Base-by-base conservation (phyloP, 2,797 vertebrate genomes). In the Pseudopleuronectes americanus region DNA sequence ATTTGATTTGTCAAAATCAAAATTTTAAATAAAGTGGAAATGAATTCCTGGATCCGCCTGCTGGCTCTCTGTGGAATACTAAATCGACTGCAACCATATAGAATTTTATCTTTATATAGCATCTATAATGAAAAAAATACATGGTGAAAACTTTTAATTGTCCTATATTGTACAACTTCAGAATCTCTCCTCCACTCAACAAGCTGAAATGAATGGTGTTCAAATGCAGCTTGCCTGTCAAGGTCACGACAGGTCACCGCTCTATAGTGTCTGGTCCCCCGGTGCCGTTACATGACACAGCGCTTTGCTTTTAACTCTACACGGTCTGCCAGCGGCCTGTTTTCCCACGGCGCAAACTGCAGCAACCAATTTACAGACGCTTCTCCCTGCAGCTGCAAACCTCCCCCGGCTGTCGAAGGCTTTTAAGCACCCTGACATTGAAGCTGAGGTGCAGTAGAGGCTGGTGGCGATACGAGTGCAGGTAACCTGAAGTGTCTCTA, bases 391-490 rank as follows among this genome's bases (percentile, higher is more conserved):
- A 68, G 4, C 53, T 64, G 9, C 76, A 48, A 86, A 64, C 73
- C 54, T 73, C 71, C 22, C 65, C 59, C 73, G 48, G 52, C 70
- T 69, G 19, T 36, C 69, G 68, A 69, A 76, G 67, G 83, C 76
- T 79, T 81, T 87, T 78, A 87, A 79, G 75, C 72, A 31, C 14
- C 24, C 61, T 64, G 62, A 75, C 77, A 68, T 28, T 68, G 60
- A 80, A 72, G 83, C 76, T 63, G 49, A 86, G 74, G 54, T 64
- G 66, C 59, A 73, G 68, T 68, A 74, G 74, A 79, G 47, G 59
- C 58, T 31, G 56, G 60, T 47, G 57, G n/a, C 8, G 8, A 59
- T 47, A 26, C 54, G 69, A 84, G 74, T 56, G 81, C 62, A 63
- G 48, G 70, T 60, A 76, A 78, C 77, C 70, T 21, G 59, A 57